Percentiles rank a stretch among this genome's conserved stretches.
These are phyloP conservation scores for Palythoa heliodiscus DNA, from an alignment of 92 coral and sea anemone genomes.

Conservation along the genomic window DNA sequence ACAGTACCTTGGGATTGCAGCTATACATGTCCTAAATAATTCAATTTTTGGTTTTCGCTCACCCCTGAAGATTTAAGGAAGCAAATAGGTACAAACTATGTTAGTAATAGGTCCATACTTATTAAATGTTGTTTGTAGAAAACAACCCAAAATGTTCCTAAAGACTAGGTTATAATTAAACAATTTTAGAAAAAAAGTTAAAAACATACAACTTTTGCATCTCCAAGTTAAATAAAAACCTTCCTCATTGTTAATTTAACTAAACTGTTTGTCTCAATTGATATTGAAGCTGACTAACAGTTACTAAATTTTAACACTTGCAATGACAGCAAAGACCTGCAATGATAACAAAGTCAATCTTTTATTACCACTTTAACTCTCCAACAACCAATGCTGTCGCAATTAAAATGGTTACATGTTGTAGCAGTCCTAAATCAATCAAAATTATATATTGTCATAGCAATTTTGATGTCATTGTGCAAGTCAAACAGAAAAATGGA, in stretches of 20 bases:
- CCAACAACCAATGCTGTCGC: background rate
- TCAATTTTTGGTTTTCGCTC: slow-evolving; percentile 95
- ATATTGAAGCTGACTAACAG: no score
- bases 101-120: background rate
- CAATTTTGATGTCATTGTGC: no score
- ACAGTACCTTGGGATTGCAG: slow-evolving; percentile 92
- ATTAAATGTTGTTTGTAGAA: background rate
- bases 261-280: no score
- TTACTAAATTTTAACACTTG: background rate
- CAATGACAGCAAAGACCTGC: background rate
- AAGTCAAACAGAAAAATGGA: no score
- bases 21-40: slow-evolving; percentile 95
- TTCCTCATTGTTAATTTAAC: background rate
- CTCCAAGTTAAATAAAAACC: background rate
- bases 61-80: slow-evolving; percentile 64
- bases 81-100: background rate
- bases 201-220: no score
- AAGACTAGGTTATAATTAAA: no score
- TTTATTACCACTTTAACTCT: background rate
- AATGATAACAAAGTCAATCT: background rate
- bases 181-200: no score
- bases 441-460: no score
- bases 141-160: background rate
- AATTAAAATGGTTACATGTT: no score
- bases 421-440: no score